Evolutionary conservation across 1,140 invertebrate species (phyloP).

Genomic region (Atta colombica): DNA sequence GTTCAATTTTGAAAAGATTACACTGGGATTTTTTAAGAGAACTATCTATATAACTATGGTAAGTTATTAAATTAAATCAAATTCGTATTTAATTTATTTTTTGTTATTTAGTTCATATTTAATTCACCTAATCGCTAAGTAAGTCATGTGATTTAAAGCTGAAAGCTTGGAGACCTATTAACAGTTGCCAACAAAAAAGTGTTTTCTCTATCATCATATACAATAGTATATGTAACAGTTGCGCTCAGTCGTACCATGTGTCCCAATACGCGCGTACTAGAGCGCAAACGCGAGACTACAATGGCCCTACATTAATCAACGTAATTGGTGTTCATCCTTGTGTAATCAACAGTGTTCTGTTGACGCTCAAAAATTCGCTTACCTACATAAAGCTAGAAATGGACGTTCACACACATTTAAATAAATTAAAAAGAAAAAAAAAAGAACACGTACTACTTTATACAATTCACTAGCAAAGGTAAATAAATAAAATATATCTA

Average conservation of each 20-base stretch:
- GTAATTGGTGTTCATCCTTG: slow-evolving; percentile 87
- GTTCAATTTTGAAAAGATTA: slow-evolving; percentile 42
- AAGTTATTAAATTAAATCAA: slow-evolving; percentile 10
- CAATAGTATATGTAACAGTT: slow-evolving; percentile 86
- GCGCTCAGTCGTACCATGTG: slow-evolving; percentile 83
- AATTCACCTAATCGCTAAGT: slow-evolving; percentile 69
- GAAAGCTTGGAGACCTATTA: slow-evolving; percentile 82
- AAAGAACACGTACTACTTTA: slow-evolving; percentile 70
- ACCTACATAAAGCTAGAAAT: slow-evolving; percentile 85
- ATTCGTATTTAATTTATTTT: slow-evolving; percentile 32
- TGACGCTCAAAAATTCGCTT: slow-evolving; percentile 83
- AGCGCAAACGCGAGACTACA: slow-evolving; percentile 73
- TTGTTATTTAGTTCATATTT: slow-evolving; percentile 56
- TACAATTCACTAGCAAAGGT: slow-evolving; percentile 68
- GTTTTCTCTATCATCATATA: slow-evolving; percentile 83
- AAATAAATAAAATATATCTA: slow-evolving; percentile 74
- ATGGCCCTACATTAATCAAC: slow-evolving; percentile 85
- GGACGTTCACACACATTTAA: slow-evolving; percentile 80
- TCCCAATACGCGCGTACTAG: slow-evolving; percentile 67
- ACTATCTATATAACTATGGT: slow-evolving; percentile 17
- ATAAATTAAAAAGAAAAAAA: slow-evolving; percentile 69
- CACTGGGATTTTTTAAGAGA: slow-evolving; percentile 21
- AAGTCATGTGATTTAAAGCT: slow-evolving; percentile 77
- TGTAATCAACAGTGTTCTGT: slow-evolving; percentile 85
- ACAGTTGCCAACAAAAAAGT: slow-evolving; percentile 80